A percentile compares a stretch with the other conserved stretches of the same genome.
These are phyloP conservation scores for Pangasius mekongensis DNA, from an alignment of 2,797 vertebrate species.

Conservation along the genomic window DNA sequence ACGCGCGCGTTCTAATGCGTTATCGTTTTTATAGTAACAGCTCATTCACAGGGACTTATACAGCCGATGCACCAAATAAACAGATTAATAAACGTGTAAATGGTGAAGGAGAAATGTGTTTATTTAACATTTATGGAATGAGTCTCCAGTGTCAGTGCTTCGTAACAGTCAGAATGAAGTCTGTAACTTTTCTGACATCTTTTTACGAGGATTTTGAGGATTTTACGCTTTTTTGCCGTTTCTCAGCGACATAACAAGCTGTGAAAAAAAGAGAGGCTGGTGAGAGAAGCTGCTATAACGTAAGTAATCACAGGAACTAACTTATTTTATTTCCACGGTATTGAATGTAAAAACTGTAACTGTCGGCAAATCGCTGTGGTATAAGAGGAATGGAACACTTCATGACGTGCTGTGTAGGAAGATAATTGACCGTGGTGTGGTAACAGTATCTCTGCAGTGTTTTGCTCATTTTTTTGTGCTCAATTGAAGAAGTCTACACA, in stretches of 20 bases:
- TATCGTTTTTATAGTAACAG: too few relatives aligned
- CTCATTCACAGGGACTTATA: too few relatives aligned
- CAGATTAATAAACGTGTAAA: too few relatives aligned
- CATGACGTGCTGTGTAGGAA: neutral
- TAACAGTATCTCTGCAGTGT: neutral
- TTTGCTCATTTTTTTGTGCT: neutral
- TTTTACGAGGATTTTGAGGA: neutral
- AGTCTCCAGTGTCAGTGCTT: neutral
- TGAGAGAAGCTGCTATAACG: neutral
- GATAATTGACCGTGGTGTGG: neutral
- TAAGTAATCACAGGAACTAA: neutral
- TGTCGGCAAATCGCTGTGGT: neutral
- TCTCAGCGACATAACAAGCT: neutral
- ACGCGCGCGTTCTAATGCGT: neutral
- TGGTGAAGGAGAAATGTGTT: too few relatives aligned
- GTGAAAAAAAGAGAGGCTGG: too few relatives aligned
- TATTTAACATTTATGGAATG: neutral
- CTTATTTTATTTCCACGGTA: neutral
- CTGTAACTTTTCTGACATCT: neutral
- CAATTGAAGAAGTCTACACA: neutral
- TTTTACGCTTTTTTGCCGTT: neutral
- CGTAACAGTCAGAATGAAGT: neutral
- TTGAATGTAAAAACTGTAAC: neutral
- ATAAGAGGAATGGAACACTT: neutral
- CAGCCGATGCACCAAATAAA: too few relatives aligned